phyloP scores from a whole-genome alignment of 1,140 invertebrate genomes.

The Oedothorax gibbosus region DNA sequence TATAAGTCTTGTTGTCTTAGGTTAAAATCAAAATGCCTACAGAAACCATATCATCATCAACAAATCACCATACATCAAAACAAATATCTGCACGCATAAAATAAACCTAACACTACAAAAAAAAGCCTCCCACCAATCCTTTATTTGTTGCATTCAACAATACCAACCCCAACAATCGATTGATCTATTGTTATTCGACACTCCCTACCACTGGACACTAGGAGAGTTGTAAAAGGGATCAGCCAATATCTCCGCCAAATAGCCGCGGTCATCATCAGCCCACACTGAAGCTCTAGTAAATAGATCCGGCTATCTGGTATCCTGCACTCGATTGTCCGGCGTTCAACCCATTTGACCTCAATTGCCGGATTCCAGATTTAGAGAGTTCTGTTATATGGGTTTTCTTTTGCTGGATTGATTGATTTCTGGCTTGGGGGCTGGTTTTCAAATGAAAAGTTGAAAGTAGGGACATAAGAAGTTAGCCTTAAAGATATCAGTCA shows the following conservation, averaged over 20 bases:
- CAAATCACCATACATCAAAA: no score
- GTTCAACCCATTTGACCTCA: slow-evolving; percentile 47
- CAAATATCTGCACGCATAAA: no score
- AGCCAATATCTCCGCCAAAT: slow-evolving; percentile 37
- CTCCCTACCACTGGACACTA: not conserved
- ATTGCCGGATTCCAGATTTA: slow-evolving; percentile 55
- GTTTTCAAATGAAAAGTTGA: not conserved
- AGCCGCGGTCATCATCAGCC: slow-evolving; percentile 12
- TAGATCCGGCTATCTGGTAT: slow-evolving; percentile 22
- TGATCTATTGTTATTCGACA: not conserved
- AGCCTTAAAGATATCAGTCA: no score
- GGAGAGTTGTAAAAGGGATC: slow-evolving; percentile 22
- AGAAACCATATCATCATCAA: no score
- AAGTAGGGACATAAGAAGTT: no score
- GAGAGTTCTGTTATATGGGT: slow-evolving; percentile 31
- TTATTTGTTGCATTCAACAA: no score
- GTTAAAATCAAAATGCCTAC: no score
- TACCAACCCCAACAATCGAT: slow-evolving; percentile 8
- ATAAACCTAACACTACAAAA: no score
- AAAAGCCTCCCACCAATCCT: no score
- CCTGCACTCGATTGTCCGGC: slow-evolving; percentile 8
- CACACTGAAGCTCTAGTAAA: not conserved
- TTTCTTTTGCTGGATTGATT: slow-evolving; percentile 21
- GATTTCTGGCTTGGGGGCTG: not conserved
- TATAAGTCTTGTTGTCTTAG: no score